phyloP scores from a whole-genome alignment of 1,140 invertebrate species.

The Atta cephalotes region DNA sequence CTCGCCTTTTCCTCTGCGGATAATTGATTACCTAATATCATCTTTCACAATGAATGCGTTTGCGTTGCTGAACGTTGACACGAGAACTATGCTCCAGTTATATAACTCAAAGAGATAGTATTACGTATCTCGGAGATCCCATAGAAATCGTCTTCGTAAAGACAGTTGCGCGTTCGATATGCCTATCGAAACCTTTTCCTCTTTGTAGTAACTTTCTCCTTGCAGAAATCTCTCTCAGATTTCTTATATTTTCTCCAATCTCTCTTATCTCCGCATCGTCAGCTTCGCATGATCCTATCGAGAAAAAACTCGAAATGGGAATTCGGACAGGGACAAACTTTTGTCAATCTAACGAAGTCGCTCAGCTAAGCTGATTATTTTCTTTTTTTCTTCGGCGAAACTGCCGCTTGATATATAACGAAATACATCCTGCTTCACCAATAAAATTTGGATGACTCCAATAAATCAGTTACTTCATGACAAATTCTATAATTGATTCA shows the following conservation, averaged over 20 bases:
- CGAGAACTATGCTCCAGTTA: slow-evolving; percentile 59
- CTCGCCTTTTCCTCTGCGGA: not conserved
- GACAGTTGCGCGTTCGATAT: slow-evolving; percentile 56
- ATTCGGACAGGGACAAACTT: slow-evolving; percentile 66
- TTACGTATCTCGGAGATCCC: slow-evolving; percentile 64
- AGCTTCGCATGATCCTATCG: slow-evolving; percentile 41
- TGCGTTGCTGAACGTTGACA: slow-evolving; percentile 64
- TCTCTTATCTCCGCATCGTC: slow-evolving; percentile 64
- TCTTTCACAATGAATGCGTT: slow-evolving; percentile 64
- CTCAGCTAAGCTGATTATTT: slow-evolving; percentile 72
- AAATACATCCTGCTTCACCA: slow-evolving; percentile 54
- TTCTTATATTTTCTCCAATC: slow-evolving; percentile 56
- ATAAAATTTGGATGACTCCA: slow-evolving; percentile 53
- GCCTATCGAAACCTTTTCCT: slow-evolving; percentile 66
- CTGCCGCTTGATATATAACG: slow-evolving; percentile 32
- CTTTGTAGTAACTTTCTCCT: slow-evolving; percentile 45
- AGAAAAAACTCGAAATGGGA: slow-evolving; percentile 56
- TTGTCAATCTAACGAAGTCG: slow-evolving; percentile 73
- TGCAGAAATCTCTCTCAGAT: slow-evolving; percentile 13
- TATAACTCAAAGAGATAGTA: slow-evolving; percentile 66
- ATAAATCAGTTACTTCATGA: slow-evolving; percentile 60
- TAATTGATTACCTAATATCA: slow-evolving; percentile 73
- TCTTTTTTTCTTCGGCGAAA: not conserved
- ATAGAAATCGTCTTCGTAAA: slow-evolving; percentile 65
- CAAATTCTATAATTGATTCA: slow-evolving; percentile 52